Conservation (phyloP, 2,888 invertebrate genomes). For the Dendrolimus houi region DNA sequence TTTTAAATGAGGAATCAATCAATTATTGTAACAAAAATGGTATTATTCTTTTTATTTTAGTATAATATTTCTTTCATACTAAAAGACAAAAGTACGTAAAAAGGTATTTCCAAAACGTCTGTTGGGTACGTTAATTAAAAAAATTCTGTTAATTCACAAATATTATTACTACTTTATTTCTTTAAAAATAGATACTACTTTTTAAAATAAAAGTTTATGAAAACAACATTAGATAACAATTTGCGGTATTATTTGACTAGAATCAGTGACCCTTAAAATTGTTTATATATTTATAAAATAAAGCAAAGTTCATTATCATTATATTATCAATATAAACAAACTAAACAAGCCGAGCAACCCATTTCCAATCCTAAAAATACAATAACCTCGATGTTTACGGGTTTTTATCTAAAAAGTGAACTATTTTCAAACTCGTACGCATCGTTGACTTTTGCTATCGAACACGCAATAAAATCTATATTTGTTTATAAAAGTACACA, state of each 20-base stretch:
- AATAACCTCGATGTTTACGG: conserved; percentile 42
- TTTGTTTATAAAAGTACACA: conserved; percentile 48
- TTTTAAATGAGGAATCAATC: no score
- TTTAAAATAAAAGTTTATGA: background rate
- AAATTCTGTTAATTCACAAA: no score
- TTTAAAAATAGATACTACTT: no score
- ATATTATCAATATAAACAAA: background rate
- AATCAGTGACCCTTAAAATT: background rate
- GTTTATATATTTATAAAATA: background rate
- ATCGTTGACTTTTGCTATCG: conserved; percentile 21
- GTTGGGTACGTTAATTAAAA: no score
- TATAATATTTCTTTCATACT: background rate
- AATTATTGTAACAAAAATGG: conserved; percentile 4
- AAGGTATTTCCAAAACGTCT: no score
- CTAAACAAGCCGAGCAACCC: conserved; percentile 18
- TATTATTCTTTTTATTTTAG: conserved; percentile 14
- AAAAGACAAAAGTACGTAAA: background rate
- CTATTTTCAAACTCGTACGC: conserved; percentile 33
- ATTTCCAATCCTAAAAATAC: conserved; percentile 28
- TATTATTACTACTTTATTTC: no score
- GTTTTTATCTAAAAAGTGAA: conserved; percentile 29
- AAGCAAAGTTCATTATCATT: background rate
- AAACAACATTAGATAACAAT: background rate
- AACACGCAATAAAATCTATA: conserved; percentile 41
- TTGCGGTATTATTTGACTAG: background rate